A percentile compares a stretch with the other conserved stretches of the same genome.
Evolutionary conservation across 2,113 vertebrate genomes (phyloP).

Genomic region (Callionymus lyra): DNA sequence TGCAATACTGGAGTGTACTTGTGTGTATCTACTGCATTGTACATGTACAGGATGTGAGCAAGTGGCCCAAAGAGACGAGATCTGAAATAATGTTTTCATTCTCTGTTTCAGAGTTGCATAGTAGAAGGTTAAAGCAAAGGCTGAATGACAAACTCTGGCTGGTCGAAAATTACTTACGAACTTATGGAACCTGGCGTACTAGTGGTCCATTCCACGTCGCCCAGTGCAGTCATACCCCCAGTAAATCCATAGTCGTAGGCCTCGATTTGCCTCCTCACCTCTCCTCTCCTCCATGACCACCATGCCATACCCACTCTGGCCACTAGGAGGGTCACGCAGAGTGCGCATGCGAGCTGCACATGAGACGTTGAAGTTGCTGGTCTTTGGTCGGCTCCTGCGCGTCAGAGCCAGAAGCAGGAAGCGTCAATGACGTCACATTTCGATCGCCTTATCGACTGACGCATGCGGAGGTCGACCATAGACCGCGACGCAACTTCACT

Average conservation of each 20-base stretch:
- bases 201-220: constrained; percentile 63
- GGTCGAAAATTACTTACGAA: constrained; percentile 71
- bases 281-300: constrained; percentile 46
- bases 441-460: too few species aligned
- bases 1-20: constrained; percentile 11
- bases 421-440: too few species aligned
- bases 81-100: constrained; percentile 79
- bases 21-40: constrained; percentile 35
- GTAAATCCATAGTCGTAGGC: constrained; percentile 59
- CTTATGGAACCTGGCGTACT: constrained; percentile 73
- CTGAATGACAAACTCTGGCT: constrained; percentile 75
- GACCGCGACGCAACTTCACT: too few species aligned
- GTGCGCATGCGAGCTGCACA: constrained; percentile 49
- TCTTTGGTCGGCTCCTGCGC: constrained; percentile 39
- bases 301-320: constrained; percentile 54
- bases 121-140: constrained; percentile 75
- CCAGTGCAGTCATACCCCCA: constrained; percentile 58
- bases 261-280: constrained; percentile 42
- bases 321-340: constrained; percentile 46
- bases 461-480: too few species aligned
- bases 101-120: constrained; percentile 78
- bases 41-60: constrained; percentile 42
- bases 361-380: constrained; percentile 49
- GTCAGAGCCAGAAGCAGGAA: not conserved
- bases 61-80: constrained; percentile 77